Evolutionary conservation across 1,140 invertebrate genomes (phyloP).

Genomic region (Drosophila kohkoa): DNA sequence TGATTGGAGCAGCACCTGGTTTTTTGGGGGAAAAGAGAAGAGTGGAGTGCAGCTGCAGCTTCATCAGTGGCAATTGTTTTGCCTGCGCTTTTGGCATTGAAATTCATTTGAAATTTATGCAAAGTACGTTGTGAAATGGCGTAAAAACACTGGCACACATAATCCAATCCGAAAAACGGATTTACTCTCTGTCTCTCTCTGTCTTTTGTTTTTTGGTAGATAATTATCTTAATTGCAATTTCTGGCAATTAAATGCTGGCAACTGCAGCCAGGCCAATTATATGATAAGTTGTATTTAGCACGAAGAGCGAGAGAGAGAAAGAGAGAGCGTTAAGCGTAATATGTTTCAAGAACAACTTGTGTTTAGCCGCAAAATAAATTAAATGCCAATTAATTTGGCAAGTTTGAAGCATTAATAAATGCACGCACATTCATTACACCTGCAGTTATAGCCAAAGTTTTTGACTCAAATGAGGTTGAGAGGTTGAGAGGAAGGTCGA

Average conservation of each 20-base stretch:
- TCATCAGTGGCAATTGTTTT: conserved; percentile 80
- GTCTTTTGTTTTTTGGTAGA: conserved; percentile 63
- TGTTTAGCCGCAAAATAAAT: conserved; percentile 66
- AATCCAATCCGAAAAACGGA: conserved; percentile 37
- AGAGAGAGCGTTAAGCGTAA: conserved; percentile 25
- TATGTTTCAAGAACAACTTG: conserved; percentile 36
- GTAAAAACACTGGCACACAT: conserved; percentile 43
- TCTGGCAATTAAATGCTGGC: conserved; percentile 73
- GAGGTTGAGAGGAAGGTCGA: background rate
- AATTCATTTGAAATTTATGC: conserved; percentile 80
- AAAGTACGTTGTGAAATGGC: conserved; percentile 59
- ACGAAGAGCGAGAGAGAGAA: conserved; percentile 29
- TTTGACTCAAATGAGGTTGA: conserved; percentile 11
- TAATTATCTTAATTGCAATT: conserved; percentile 83
- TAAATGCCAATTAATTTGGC: conserved; percentile 78
- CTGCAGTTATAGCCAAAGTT: conserved; percentile 67
- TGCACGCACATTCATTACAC: conserved; percentile 74
- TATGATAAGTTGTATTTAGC: conserved; percentile 27
- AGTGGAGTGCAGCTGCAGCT: conserved; percentile 17
- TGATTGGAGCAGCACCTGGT: conserved; percentile 37
- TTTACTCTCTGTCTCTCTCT: conserved; percentile 65
- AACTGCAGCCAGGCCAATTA: conserved; percentile 59
- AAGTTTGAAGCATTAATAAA: conserved; percentile 77
- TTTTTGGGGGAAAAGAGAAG: background rate
- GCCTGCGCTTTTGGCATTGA: conserved; percentile 76